These are phyloP conservation scores for Apodemia mormo DNA, from an alignment of 2,888 invertebrate species.

Conservation along the genomic window DNA sequence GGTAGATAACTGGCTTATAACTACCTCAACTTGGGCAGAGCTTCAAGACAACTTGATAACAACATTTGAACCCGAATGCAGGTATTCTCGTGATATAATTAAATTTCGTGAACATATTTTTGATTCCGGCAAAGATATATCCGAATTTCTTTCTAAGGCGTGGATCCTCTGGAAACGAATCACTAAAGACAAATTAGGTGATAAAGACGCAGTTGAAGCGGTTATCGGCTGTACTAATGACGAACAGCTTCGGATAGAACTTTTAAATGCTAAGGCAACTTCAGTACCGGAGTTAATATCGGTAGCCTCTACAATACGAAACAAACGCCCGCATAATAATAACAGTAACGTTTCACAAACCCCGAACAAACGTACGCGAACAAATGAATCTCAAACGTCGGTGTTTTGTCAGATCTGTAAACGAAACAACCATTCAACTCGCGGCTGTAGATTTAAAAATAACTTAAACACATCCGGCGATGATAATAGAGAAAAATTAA, in stretches of 20 bases:
- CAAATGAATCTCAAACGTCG: not conserved
- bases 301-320: slow-evolving; percentile 25
- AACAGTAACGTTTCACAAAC: not conserved
- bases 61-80: slow-evolving; percentile 33
- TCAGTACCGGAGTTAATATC: slow-evolving; percentile 29
- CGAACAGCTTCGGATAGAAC: slow-evolving; percentile 22
- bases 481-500: not conserved
- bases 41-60: slow-evolving; percentile 29
- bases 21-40: slow-evolving; percentile 32
- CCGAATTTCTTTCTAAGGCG: slow-evolving; percentile 29
- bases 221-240: slow-evolving; percentile 17
- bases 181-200: slow-evolving; percentile 18
- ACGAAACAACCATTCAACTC: slow-evolving; percentile 19
- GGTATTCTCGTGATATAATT: slow-evolving; percentile 29
- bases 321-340: slow-evolving; percentile 20
- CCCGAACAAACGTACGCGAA: slow-evolving; percentile 23
- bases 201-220: slow-evolving; percentile 17
- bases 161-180: slow-evolving; percentile 29
- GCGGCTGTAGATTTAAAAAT: not conserved
- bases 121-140: slow-evolving; percentile 28
- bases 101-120: slow-evolving; percentile 29
- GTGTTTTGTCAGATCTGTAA: slow-evolving; percentile 26
- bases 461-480: not conserved
- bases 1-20: slow-evolving; percentile 40
- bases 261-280: slow-evolving; percentile 26